Conservation (phyloP, 2,113 vertebrate genomes). For the Probosciger aterrimus region DNA sequence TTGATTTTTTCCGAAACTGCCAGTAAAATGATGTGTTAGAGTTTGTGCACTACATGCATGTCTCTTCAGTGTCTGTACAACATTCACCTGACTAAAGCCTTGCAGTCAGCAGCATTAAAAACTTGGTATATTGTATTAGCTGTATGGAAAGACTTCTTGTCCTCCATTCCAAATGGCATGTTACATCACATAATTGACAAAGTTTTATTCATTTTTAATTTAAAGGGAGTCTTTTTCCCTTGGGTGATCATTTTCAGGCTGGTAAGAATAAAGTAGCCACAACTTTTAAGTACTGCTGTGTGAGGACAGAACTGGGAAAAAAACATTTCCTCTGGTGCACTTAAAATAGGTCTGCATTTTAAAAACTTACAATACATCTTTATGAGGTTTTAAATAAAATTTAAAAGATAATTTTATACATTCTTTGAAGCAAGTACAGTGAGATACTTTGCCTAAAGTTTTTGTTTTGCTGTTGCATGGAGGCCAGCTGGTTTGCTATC, state of each 20-base stretch:
- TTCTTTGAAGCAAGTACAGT: constrained; percentile 26
- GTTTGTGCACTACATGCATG: not conserved
- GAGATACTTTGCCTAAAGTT: constrained; percentile 38
- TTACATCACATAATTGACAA: not conserved
- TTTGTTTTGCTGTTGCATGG: constrained; percentile 59
- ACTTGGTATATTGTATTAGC: not conserved
- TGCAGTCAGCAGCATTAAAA: not conserved
- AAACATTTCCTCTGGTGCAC: not conserved
- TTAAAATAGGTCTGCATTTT: not conserved
- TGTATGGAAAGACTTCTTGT: not conserved
- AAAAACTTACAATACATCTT: not conserved
- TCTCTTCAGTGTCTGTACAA: not conserved
- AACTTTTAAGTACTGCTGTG: not conserved
- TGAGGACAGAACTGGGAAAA: not conserved
- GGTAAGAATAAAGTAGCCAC: not conserved
- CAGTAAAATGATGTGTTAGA: not conserved
- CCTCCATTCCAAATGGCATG: not conserved
- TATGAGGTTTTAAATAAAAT: not conserved
- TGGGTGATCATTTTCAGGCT: not conserved
- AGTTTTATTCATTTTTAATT: not conserved
- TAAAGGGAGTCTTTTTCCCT: not conserved
- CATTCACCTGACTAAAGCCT: not conserved
- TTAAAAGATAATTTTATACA: constrained; percentile 2
- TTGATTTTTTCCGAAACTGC: not conserved
- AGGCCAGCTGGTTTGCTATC: constrained; percentile 68